phyloP scores from a whole-genome alignment of 1,140 invertebrate species.

The Sitobion miscanthi region DNA sequence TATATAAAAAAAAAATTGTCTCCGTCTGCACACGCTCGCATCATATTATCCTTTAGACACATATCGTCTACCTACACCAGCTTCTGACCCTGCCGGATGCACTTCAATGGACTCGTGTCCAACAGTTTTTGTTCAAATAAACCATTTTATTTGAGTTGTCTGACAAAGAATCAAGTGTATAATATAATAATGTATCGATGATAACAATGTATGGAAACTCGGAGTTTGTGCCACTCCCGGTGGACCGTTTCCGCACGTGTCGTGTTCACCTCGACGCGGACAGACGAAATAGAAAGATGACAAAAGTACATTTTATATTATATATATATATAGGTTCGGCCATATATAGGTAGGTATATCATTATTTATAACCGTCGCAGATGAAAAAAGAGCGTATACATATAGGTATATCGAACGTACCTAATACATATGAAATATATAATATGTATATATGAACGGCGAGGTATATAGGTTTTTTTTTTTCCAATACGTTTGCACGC shows the following conservation, averaged over 20 bases:
- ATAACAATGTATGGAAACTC: background rate
- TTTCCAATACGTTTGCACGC: background rate
- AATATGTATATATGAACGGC: background rate
- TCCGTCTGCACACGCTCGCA: background rate
- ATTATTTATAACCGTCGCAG: background rate
- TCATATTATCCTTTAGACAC: background rate
- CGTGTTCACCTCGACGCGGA: background rate
- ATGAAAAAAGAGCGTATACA: no score
- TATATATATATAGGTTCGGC: no score
- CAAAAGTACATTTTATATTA: background rate
- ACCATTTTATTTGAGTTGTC: background rate
- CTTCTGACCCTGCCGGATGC: background rate
- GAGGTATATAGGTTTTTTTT: background rate
- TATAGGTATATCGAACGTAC: no score
- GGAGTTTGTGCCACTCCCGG: background rate
- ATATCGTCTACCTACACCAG: background rate
- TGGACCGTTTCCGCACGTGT: background rate
- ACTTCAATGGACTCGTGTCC: background rate
- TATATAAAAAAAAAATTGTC: background rate
- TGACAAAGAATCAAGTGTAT: background rate
- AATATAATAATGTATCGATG: background rate
- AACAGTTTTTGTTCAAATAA: background rate
- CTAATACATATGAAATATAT: background rate
- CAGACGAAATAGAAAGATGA: background rate
- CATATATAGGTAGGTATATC: background rate